Base-by-base conservation (phyloP, 2,888 invertebrate species). In the Brenthis hecate region DNA sequence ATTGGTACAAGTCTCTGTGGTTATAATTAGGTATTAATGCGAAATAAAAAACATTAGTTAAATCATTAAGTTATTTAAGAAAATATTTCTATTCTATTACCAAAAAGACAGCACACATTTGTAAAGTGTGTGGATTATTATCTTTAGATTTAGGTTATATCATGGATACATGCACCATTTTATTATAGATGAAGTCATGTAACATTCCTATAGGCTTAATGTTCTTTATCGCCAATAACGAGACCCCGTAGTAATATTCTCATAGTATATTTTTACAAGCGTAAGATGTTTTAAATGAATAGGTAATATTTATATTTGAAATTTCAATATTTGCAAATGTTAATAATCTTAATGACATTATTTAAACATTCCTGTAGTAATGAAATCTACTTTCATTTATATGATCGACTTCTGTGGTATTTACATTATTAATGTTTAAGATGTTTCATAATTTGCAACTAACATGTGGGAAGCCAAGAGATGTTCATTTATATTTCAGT, bases 51-150 rank as follows among this genome's bases (percentile, higher is more conserved):
- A 43, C 57, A 56, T 56, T 43, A 56, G 48, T 64, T 65, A 70
- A 51, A 60, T 50, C 50, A 36, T 53, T 63, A 70, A 55, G 16
- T 68, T 47, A 65, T 61, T 55, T 56, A 51, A 50, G 19, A 53
- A 60, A 68, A 61, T 19, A 62, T 51, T 68, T 65, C 50, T 66
- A 69, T 63, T 57, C 78, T 8, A 8, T 43, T 43, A 84, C 85
- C 82, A 86, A 87, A 88, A 88, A 87, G 81, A 85, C 82, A 80
- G 81, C 86, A 76, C 84, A 87, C 87, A 85, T 88, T 89, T 88
- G 78, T 78, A 74, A 87, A 89, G 83, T 87, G 88, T 85, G 82
- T 84, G 81, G 83, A 75, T 75, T 43, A 43, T 43, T 75, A 79
- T 65, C 66, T 58, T 74, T 74, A 74, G 68, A 62, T 57, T 66